phyloP scores from a whole-genome alignment of 2,888 invertebrate genomes.

The Drosophila multiciliata region DNA sequence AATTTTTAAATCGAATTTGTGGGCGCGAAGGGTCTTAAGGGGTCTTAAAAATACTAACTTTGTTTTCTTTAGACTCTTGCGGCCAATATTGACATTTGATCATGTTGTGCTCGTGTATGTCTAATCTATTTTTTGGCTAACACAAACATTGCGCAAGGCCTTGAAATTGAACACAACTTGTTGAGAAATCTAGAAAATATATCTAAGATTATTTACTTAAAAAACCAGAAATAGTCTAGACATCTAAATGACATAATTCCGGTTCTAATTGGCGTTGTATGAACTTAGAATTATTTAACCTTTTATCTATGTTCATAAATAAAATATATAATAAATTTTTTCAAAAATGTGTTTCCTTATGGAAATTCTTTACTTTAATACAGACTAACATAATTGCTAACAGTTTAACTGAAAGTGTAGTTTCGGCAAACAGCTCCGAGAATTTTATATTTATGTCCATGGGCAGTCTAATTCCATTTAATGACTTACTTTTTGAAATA shows the following conservation, averaged over 20 bases:
- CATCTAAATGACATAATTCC: neutral
- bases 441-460: neutral
- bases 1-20: conserved; percentile 11
- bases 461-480: conserved; percentile 21
- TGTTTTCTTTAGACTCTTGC: conserved; percentile 21
- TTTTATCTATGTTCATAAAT: neutral
- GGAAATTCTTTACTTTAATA: neutral
- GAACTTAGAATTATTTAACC: neutral
- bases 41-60: conserved; percentile 23
- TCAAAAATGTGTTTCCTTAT: neutral
- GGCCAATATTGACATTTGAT: conserved; percentile 28
- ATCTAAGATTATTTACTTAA: neutral
- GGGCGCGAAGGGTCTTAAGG: conserved; percentile 29
- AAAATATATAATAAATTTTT: neutral
- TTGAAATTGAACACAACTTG: conserved; percentile 28
- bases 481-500: conserved; percentile 35
- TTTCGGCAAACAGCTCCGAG: neutral
- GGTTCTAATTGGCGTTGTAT: neutral
- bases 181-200: conserved; percentile 16
- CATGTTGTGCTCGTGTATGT: conserved; percentile 15
- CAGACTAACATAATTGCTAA: neutral
- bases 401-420: neutral
- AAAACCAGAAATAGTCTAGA: conserved; percentile 5
- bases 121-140: conserved; percentile 17
- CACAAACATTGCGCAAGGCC: conserved; percentile 38